Conservation (phyloP, 2,797 vertebrate species). For the Loriculus beryllinus region DNA sequence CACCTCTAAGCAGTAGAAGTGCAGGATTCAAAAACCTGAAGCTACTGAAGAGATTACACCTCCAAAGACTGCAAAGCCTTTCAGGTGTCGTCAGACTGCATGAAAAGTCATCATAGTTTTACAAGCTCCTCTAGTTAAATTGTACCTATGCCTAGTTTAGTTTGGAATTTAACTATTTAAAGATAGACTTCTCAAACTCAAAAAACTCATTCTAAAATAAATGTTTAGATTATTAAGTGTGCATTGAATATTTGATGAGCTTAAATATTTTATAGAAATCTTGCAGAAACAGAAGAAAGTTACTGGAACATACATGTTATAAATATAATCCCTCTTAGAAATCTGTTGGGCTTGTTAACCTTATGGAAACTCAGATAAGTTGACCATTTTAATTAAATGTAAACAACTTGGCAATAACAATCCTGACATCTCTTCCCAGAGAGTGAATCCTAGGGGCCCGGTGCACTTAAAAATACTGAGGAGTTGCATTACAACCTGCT, state of each 20-base stretch:
- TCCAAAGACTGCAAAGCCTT: not conserved
- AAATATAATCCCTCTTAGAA: slow-evolving; percentile 45
- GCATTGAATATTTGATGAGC: slow-evolving; percentile 40
- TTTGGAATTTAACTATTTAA: not conserved
- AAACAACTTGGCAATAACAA: slow-evolving; percentile 58
- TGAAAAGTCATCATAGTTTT: not conserved
- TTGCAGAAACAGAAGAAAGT: slow-evolving; percentile 9
- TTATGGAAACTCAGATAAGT: slow-evolving; percentile 31
- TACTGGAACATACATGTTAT: slow-evolving; percentile 12
- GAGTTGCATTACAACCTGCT: slow-evolving; percentile 69
- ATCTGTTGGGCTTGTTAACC: slow-evolving; percentile 18
- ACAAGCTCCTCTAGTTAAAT: not conserved
- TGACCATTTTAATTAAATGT: slow-evolving; percentile 49
- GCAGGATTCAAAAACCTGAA: not conserved
- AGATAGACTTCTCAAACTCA: slow-evolving; percentile 1
- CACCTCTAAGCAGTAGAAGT: not conserved
- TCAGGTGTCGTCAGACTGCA: not conserved
- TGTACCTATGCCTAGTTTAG: not conserved
- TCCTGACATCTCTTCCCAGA: slow-evolving; percentile 42
- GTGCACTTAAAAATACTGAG: slow-evolving; percentile 64
- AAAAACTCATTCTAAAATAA: slow-evolving; percentile 19
- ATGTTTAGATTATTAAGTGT: slow-evolving; percentile 21
- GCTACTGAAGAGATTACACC: not conserved
- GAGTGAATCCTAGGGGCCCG: slow-evolving; percentile 61
- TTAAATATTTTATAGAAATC: slow-evolving; percentile 57